Evolutionary conservation across 2,113 vertebrate species (phyloP).

Genomic region (Trachemys scripta): DNA sequence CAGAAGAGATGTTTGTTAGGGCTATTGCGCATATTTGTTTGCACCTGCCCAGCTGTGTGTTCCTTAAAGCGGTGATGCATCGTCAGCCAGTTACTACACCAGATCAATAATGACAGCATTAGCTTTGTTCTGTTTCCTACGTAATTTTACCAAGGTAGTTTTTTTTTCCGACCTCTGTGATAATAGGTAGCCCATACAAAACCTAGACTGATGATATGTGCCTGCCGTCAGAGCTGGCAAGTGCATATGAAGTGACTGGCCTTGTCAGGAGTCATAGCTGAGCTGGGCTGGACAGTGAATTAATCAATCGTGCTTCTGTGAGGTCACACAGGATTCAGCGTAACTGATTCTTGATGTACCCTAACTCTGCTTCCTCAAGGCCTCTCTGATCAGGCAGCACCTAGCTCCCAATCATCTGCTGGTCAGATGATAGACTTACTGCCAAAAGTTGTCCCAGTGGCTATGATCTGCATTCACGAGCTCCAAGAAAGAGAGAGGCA

Average conservation of each 20-base stretch:
- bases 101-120: too few species aligned
- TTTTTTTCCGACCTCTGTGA: background rate
- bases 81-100: rapidly evolving
- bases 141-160: background rate
- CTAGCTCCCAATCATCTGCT: slow-evolving; percentile 82
- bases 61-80: background rate
- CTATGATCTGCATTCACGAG: slow-evolving; percentile 81
- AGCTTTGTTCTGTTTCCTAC: background rate
- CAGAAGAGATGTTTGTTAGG: background rate
- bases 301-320: slow-evolving; percentile 79
- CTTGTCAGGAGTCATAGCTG: background rate
- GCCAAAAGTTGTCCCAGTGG: slow-evolving; percentile 80
- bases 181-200: too few species aligned
- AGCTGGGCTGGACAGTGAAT: rapidly evolving
- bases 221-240: background rate
- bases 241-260: rapidly evolving
- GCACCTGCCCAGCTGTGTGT: background rate
- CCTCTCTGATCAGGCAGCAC: slow-evolving; percentile 78
- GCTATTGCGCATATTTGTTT: background rate
- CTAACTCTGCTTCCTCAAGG: slow-evolving; percentile 81
- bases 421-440: slow-evolving; percentile 81
- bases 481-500: slow-evolving; percentile 83
- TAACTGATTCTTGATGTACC: slow-evolving; percentile 74
- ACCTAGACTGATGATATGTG: background rate
- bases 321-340: slow-evolving; percentile 70